Percentiles rank a stretch among this genome's conserved stretches.
Conservation (phyloP, 2,888 invertebrate species). For the Auanema freiburgensis region DNA sequence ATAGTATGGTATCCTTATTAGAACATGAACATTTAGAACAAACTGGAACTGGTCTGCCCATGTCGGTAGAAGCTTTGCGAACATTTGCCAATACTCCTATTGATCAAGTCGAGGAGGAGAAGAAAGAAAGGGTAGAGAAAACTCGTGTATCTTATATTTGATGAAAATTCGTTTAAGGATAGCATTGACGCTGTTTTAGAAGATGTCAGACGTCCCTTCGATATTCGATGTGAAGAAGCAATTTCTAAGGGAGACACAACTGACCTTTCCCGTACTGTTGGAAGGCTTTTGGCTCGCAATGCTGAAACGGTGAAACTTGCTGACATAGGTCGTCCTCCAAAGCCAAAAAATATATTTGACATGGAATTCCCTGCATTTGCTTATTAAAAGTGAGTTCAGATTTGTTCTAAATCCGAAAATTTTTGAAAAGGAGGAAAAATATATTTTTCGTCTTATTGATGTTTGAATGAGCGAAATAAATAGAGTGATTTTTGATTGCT, state of each 20-base stretch:
- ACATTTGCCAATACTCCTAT: conserved; percentile 42
- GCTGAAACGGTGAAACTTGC: conserved; percentile 50
- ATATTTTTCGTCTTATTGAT: conserved; percentile 3
- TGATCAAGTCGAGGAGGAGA: conserved; percentile 53
- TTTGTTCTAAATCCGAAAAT: background rate
- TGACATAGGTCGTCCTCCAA: conserved; percentile 48
- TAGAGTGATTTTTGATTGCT: background rate
- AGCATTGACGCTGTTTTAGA: conserved; percentile 32
- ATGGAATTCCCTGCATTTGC: conserved; percentile 51
- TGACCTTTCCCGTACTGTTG: conserved; percentile 46
- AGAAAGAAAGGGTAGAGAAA: conserved; percentile 40
- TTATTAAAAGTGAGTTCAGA: conserved; percentile 3
- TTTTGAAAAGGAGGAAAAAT: background rate
- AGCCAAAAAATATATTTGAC: conserved; percentile 54
- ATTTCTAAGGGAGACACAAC: conserved; percentile 27
- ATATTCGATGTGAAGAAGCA: conserved; percentile 31
- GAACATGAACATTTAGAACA: conserved; percentile 24
- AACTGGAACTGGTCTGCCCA: conserved; percentile 26
- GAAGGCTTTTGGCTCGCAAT: conserved; percentile 50
- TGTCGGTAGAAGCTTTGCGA: conserved; percentile 46
- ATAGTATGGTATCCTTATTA: background rate
- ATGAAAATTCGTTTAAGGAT: conserved; percentile 23
- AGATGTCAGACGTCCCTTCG: conserved; percentile 39
- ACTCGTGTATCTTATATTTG: background rate
- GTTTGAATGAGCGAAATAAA: background rate